Evolutionary conservation across 2,113 vertebrate species (phyloP).

Genomic region (Dicerorhinus sumatrensis): DNA sequence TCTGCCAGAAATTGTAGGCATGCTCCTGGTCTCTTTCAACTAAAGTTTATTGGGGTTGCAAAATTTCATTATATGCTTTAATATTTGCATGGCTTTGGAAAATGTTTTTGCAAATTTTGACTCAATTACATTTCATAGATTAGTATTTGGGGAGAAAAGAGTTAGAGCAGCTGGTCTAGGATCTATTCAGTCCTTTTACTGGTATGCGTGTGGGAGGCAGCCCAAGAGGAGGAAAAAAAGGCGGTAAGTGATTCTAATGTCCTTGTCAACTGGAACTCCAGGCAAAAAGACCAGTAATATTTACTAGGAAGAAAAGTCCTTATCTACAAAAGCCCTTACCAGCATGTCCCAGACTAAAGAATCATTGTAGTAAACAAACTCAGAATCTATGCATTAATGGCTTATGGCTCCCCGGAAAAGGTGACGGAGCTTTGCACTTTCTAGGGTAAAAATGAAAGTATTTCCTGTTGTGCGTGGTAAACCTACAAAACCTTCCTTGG

Average conservation of each 20-base stretch:
- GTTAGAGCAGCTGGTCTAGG: background rate
- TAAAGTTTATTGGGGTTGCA: background rate
- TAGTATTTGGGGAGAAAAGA: background rate
- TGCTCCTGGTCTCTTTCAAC: background rate
- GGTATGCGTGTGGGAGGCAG: too few relatives aligned
- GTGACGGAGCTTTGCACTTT: background rate
- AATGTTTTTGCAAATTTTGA: constrained; percentile 3
- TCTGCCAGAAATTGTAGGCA: background rate
- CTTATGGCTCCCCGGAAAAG: background rate
- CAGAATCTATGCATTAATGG: background rate
- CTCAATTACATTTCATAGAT: background rate
- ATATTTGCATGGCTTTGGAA: background rate
- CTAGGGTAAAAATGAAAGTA: background rate
- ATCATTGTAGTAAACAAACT: background rate
- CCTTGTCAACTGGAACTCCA: background rate
- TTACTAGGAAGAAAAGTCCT: background rate
- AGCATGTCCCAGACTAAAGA: background rate
- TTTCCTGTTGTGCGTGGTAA: background rate
- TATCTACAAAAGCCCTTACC: background rate
- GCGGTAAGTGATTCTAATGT: background rate
- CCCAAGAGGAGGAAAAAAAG: background rate
- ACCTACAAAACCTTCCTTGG: background rate
- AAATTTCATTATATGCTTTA: background rate
- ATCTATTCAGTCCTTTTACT: background rate
- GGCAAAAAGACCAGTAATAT: background rate